Evolutionary conservation across 2,797 vertebrate species (phyloP), one percentile per base, ranked within the genome.

Genomic region (Hozukius guyotensis): DNA sequence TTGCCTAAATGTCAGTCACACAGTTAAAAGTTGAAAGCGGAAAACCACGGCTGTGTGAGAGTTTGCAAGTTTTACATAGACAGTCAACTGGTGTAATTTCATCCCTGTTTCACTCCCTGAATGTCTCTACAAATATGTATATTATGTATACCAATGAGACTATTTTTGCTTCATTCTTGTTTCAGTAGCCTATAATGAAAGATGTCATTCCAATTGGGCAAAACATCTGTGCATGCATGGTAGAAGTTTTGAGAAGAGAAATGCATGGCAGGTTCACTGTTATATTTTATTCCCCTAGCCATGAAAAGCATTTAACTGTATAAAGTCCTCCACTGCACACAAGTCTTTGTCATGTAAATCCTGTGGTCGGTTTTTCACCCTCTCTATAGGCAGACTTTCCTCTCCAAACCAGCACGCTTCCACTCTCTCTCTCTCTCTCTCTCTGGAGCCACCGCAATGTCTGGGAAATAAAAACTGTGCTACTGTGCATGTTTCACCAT

Each of bases 301-400:
- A 27, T 36, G 16, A 3, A 53, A 34, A 72, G 42, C 8, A 22
- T 77, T 78, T 64, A 57, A 55, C 24, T 71, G n/a, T 42, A 7
- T 20, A 42, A 32, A 61, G 18, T 56, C 72, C 63, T 75, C 31
- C 61, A 24, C 25, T 80, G 57, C 77, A 29, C 72, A 36, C 72
- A 34, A 77, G 72, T 92, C 93, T 94, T 94, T 94, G 91, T 95
- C 88, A 93, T 94, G 93, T 82, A 91, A 93, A 95, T 93, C 62
- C 71, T 70, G 73, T 71, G 75, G 81, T 80, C 86, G 73, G 70
- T 80, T 64, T 78, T 69, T 87, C 81, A 76, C 70, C 79, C 75
- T 73, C 78, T 85, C 80, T 75, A 82, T 86, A 79, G 77, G 65
- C 69, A 81, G 82, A 83, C 83, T 89, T 83, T 68, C 53, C 66